phyloP scores from a whole-genome alignment of 2,888 invertebrate genomes.

The Agonopterix alstromeriana region DNA sequence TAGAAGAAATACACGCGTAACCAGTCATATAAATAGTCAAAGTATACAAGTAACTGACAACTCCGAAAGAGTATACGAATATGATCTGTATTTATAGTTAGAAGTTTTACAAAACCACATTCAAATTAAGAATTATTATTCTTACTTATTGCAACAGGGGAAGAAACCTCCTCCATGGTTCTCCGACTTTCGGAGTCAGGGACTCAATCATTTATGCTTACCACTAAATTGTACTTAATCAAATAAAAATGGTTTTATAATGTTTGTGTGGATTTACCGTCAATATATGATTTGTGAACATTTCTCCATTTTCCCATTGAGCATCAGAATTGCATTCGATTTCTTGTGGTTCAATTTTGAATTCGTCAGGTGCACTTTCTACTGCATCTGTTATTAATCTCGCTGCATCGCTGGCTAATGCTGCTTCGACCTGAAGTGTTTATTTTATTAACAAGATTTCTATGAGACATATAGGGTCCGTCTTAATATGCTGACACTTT shows the following conservation, averaged over 20 bases:
- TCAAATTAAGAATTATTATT: too few species aligned
- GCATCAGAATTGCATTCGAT: conserved; percentile 50
- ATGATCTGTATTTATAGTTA: too few species aligned
- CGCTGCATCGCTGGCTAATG: conserved; percentile 59
- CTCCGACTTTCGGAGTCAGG: not conserved
- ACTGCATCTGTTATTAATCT: conserved; percentile 56
- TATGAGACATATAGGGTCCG: not conserved
- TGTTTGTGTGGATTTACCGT: conserved; percentile 31
- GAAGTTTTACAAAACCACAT: too few species aligned
- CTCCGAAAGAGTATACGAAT: too few species aligned
- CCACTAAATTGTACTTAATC: too few species aligned
- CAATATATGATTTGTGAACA: conserved; percentile 49
- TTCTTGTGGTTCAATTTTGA: conserved; percentile 43
- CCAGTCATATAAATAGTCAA: too few species aligned
- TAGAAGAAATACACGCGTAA: too few species aligned
- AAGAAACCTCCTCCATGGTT: too few species aligned
- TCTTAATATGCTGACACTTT: too few species aligned
- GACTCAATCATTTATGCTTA: not conserved
- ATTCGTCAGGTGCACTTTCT: conserved; percentile 49
- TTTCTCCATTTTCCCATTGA: conserved; percentile 51
- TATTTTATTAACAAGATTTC: not conserved
- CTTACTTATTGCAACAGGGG: too few species aligned
- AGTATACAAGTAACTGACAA: too few species aligned
- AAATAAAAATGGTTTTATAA: too few species aligned
- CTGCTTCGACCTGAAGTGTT: conserved; percentile 44